phyloP scores from a whole-genome alignment of 2,113 vertebrate genomes.

The Scolopax mira region DNA sequence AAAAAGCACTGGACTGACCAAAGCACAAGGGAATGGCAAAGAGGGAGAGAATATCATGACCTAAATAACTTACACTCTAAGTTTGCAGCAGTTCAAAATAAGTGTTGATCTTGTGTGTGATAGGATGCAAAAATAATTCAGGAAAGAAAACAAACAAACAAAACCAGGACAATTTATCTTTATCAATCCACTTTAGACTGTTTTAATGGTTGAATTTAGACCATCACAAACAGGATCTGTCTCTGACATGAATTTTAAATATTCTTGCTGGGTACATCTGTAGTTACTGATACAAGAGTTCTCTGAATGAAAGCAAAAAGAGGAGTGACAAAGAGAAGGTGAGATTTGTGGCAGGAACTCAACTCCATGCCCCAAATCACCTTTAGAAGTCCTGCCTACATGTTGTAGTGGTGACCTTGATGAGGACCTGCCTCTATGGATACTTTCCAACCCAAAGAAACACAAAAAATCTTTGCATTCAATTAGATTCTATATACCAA shows the following conservation, averaged over 20 bases:
- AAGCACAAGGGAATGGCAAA: neutral
- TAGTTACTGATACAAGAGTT: neutral
- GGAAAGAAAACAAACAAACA: neutral
- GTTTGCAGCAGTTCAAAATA: neutral
- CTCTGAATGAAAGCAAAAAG: neutral
- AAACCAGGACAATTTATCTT: neutral
- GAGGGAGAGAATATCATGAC: neutral
- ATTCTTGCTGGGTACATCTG: neutral
- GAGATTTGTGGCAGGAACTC: neutral
- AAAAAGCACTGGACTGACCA: neutral
- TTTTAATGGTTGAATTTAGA: neutral
- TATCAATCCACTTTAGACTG: neutral
- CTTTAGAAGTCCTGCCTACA: neutral
- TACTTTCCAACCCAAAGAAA: neutral
- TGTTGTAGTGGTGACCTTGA: too few relatives aligned
- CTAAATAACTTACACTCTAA: neutral
- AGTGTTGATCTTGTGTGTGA: neutral
- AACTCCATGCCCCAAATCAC: neutral
- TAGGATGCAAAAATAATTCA: neutral
- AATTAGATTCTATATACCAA: accelerated
- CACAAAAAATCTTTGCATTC: too few relatives aligned
- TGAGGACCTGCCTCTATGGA: neutral
- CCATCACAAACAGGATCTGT: neutral
- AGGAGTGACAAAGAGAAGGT: neutral
- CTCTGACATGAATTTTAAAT: neutral